Base-by-base conservation (phyloP, 2,113 vertebrate genomes). In the Poecile atricapillus region DNA sequence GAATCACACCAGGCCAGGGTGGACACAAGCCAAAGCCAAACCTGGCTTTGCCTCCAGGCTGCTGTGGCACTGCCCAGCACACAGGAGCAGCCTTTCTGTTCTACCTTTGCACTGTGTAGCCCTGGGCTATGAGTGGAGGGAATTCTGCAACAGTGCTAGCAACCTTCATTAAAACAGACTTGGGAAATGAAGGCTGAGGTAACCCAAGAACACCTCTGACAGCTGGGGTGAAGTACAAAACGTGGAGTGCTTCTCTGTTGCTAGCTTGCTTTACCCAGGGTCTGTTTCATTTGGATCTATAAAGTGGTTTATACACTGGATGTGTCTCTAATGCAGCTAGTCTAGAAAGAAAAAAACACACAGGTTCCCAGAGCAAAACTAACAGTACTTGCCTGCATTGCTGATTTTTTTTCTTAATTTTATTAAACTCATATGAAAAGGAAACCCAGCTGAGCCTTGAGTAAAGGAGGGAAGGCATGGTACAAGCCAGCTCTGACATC, bases 391-490 rank as follows among this genome's bases (percentile, higher is more conserved):
- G 22, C 41, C 22, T 77, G 5, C 22, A 49, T 49, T 87, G 68
- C 19, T 91, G 83, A 85, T 22, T 64, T 64, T 58, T 97, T 95
- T 96, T 79, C 75, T 83, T 9, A 76, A 87, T 86, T 77, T 86
- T 71, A 39, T 95, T 41, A 78, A 95, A 97, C 91, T 84, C 91
- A 35, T 31, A 96, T 95, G 82, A 96, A 95, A 87, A 97, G 43
- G 44, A 47, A 53, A 77, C 23, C n/a, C 8, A 96, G 35, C 53
- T 55, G 33, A 78, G 63, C 23, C 39, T 94, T 47, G 94, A 85
- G 92, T 71, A 96, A 85, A 95, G 31, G 69, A 76, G 15, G 25
- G 83, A 81, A 81, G 62, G 70, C 64, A 33, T 88, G 83, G 76
- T 77, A 14, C 35, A 94, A 92, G 52, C 78, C 96, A 58, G 86